phyloP scores from a whole-genome alignment of 1,140 invertebrate genomes.

The Drosophila funebris region DNA sequence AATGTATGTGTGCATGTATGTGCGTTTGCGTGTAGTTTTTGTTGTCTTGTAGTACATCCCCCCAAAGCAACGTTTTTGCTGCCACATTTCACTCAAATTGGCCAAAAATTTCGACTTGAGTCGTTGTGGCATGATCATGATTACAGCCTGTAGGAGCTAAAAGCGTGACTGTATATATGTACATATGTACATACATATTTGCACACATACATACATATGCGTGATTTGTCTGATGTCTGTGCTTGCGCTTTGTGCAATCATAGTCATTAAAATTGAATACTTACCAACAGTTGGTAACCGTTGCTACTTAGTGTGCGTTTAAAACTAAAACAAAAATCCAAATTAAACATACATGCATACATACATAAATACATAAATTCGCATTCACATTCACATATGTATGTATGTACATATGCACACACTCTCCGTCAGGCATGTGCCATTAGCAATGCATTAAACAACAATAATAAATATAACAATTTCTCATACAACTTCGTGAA shows the following conservation, averaged over 20 bases:
- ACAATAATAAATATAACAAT: slow-evolving; percentile 36
- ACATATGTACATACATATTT: slow-evolving; percentile 16
- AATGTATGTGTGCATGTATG: neutral
- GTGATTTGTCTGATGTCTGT: slow-evolving; percentile 29
- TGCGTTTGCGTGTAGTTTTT: neutral
- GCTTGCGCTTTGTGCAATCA: slow-evolving; percentile 68
- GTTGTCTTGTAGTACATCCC: neutral
- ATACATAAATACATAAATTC: slow-evolving; percentile 16
- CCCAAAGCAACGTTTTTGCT: slow-evolving; percentile 10
- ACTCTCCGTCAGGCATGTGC: slow-evolving; percentile 19
- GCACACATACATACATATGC: too few relatives aligned
- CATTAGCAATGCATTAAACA: slow-evolving; percentile 48
- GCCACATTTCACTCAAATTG: slow-evolving; percentile 41
- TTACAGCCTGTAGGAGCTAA: slow-evolving; percentile 57
- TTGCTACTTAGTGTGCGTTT: slow-evolving; percentile 36
- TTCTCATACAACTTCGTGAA: slow-evolving; percentile 14
- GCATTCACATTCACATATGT: neutral
- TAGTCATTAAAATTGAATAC: slow-evolving; percentile 76
- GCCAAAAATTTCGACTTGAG: slow-evolving; percentile 29
- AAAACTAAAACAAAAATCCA: slow-evolving; percentile 52
- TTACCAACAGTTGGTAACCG: slow-evolving; percentile 49
- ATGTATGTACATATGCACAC: neutral
- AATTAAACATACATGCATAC: slow-evolving; percentile 49
- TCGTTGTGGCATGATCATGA: slow-evolving; percentile 46
- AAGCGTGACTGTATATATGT: slow-evolving; percentile 35